These are phyloP conservation scores for Mastomys natalensis DNA, from an alignment of 2,113 vertebrate species.

Conservation along the genomic window DNA sequence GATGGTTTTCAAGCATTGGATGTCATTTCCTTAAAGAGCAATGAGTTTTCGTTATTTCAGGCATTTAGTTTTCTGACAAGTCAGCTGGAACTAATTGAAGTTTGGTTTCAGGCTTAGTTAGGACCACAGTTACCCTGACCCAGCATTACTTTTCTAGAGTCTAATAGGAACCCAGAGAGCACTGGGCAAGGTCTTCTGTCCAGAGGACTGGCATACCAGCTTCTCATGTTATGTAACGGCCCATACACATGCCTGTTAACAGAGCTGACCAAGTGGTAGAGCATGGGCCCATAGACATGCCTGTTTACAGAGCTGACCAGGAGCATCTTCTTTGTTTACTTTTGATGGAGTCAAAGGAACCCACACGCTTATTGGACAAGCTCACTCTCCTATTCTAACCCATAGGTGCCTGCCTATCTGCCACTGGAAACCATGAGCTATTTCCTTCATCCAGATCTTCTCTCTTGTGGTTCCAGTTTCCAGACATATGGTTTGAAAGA, in stretches of 20 bases:
- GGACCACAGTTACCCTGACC: background rate
- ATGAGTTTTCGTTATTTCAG: background rate
- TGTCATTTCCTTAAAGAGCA: constrained; percentile 8
- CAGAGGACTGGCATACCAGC: background rate
- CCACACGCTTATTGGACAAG: rapidly evolving
- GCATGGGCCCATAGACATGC: rapidly evolving
- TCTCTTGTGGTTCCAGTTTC: background rate
- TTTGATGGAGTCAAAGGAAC: background rate
- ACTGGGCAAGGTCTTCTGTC: background rate
- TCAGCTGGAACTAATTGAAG: background rate
- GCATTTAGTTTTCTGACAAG: background rate
- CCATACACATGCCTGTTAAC: background rate
- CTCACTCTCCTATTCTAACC: background rate
- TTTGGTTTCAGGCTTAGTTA: background rate
- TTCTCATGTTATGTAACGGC: background rate
- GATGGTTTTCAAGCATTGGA: background rate
- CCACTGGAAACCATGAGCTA: background rate
- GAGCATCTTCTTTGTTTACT: background rate
- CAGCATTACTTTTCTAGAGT: background rate
- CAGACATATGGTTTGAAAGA: background rate
- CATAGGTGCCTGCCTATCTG: background rate
- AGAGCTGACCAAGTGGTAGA: background rate
- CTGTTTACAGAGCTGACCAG: background rate
- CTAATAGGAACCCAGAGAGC: background rate
- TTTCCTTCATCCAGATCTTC: background rate